Conservation (phyloP, 2,113 vertebrate genomes). For the Phalacrocorax aristotelis region DNA sequence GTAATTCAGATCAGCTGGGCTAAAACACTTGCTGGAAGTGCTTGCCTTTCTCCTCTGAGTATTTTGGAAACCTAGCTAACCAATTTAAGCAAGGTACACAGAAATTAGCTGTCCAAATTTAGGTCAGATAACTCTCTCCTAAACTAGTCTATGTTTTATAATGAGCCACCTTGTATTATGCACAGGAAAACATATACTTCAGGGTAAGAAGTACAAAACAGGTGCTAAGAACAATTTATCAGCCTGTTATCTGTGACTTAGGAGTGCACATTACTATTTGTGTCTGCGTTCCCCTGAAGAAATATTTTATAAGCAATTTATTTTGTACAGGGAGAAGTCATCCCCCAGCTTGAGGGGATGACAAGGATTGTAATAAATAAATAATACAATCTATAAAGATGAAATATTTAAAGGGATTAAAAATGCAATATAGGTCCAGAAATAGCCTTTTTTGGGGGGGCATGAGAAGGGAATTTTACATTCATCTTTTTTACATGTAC, state of each 20-base stretch:
- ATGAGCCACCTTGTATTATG: not conserved
- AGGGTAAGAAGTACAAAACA: slow-evolving; percentile 14
- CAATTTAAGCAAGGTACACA: not conserved
- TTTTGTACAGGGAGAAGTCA: slow-evolving; percentile 25
- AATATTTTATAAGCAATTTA: slow-evolving; percentile 54
- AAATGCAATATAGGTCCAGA: slow-evolving; percentile 32
- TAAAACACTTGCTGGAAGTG: not conserved
- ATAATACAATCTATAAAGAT: slow-evolving; percentile 49
- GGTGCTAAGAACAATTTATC: slow-evolving; percentile 49
- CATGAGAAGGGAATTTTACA: not conserved
- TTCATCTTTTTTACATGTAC: not conserved
- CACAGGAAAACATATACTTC: not conserved
- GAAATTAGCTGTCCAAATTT: not conserved
- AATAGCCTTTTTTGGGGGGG: not conserved
- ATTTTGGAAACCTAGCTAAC: not conserved
- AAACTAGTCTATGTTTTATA: not conserved
- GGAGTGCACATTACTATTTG: slow-evolving; percentile 20
- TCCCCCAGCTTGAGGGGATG: slow-evolving; percentile 32
- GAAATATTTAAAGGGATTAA: slow-evolving; percentile 63
- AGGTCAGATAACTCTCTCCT: not conserved
- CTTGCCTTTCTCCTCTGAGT: not conserved
- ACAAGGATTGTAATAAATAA: slow-evolving; percentile 46
- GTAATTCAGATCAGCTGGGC: not conserved
- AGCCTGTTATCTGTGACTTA: slow-evolving; percentile 55
- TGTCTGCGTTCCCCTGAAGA: slow-evolving; percentile 23